Conservation (phyloP, 2,888 invertebrate genomes). For the Pyrrhosoma nymphula region DNA sequence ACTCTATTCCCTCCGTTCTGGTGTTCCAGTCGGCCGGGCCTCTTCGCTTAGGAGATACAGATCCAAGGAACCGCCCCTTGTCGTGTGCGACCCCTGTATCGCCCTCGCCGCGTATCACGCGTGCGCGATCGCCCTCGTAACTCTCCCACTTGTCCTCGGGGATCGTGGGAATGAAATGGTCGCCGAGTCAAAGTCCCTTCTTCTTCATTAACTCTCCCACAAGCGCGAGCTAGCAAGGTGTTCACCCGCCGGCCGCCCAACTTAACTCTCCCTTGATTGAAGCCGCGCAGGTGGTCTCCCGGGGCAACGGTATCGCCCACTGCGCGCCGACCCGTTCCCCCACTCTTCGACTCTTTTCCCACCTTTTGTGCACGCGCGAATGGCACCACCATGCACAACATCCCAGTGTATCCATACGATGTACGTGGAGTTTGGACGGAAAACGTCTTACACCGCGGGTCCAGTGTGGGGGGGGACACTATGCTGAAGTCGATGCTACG, state of each 20-base stretch:
- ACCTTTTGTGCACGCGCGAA: background rate
- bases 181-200: background rate
- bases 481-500: too few relatives aligned
- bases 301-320: background rate
- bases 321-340: too few relatives aligned
- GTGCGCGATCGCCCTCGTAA: constrained; percentile 12
- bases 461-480: too few relatives aligned
- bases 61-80: background rate
- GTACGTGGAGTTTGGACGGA: too few relatives aligned
- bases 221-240: background rate
- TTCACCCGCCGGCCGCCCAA: background rate
- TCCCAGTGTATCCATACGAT: too few relatives aligned
- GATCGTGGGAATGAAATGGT: background rate
- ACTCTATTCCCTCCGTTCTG: too few relatives aligned
- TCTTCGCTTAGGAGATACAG: background rate
- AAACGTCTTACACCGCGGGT: too few relatives aligned
- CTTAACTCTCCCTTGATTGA: background rate
- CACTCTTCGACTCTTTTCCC: background rate
- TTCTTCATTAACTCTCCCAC: background rate
- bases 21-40: too few relatives aligned
- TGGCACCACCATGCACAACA: too few relatives aligned
- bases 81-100: background rate
- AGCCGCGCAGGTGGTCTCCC: background rate
- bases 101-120: background rate
- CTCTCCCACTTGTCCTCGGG: background rate